phyloP scores from a whole-genome alignment of 1,140 invertebrate genomes.

The Teleogryllus occipitalis region DNA sequence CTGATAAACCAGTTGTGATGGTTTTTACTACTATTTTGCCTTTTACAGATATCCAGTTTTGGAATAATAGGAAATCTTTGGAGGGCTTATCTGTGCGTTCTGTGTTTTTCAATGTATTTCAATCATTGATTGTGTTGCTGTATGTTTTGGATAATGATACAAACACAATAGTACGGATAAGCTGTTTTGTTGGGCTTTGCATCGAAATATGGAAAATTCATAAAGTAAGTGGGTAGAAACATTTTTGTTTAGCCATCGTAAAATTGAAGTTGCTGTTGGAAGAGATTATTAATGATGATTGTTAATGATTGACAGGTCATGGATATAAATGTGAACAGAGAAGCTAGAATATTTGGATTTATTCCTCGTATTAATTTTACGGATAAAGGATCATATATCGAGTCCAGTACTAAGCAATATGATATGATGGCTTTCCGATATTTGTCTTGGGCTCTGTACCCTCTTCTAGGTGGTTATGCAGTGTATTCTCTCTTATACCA shows the following conservation, averaged over 20 bases:
- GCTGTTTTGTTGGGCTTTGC: slow-evolving; percentile 84
- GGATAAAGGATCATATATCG: slow-evolving; percentile 94
- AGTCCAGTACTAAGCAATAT: slow-evolving; percentile 91
- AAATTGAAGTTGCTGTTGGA: background rate
- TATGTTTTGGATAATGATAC: slow-evolving; percentile 99
- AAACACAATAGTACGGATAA: slow-evolving; percentile 89
- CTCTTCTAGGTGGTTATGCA: slow-evolving; percentile 83
- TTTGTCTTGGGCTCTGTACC: slow-evolving; percentile 91
- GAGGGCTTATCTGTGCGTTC: slow-evolving; percentile 96
- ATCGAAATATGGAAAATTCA: slow-evolving; percentile 99
- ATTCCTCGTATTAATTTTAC: slow-evolving; percentile 73
- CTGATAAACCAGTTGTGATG: no score
- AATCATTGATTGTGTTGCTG: slow-evolving; percentile 86
- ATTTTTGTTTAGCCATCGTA: no score
- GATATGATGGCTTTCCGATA: slow-evolving; percentile 95
- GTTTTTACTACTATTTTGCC: slow-evolving; percentile 24
- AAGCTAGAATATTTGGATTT: slow-evolving; percentile 63
- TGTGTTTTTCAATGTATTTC: slow-evolving; percentile 99
- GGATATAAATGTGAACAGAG: slow-evolving; percentile 72
- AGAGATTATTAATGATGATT: background rate
- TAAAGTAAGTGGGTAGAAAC: slow-evolving; percentile 55
- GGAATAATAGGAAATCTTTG: slow-evolving; percentile 94
- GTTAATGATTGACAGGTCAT: slow-evolving; percentile 43
- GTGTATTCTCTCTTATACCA: slow-evolving; percentile 94
- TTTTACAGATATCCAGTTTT: slow-evolving; percentile 92